These are phyloP conservation scores for Chironomus striatipennis DNA, from an alignment of 1,140 invertebrate genomes.

Conservation along the genomic window DNA sequence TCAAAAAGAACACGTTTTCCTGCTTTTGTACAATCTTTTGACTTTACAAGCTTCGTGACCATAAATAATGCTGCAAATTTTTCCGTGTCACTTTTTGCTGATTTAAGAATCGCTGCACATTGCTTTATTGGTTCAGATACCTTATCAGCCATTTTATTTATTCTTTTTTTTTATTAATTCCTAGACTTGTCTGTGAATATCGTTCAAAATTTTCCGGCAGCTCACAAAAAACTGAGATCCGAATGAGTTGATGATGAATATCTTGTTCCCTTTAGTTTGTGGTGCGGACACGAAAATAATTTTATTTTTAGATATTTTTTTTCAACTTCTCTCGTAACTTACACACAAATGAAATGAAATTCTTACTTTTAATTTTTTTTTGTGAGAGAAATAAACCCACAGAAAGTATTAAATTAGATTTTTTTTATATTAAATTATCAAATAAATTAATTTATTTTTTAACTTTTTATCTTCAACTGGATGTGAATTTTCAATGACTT, in stretches of 20 bases:
- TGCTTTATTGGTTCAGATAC: conserved; percentile 72
- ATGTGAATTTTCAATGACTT: too few relatives aligned
- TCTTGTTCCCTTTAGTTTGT: conserved; percentile 21
- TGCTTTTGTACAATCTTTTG: conserved; percentile 59
- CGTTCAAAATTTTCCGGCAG: background rate
- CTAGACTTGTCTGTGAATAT: background rate
- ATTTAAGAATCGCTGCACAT: conserved; percentile 66
- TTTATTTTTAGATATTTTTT: conserved; percentile 37
- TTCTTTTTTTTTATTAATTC: background rate
- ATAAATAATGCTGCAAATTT: conserved; percentile 85
- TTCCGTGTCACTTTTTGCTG: conserved; percentile 74
- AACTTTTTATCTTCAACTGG: too few relatives aligned
- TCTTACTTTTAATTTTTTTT: too few relatives aligned
- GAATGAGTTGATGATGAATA: background rate
- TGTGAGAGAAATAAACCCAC: too few relatives aligned
- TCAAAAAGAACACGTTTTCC: conserved; percentile 75
- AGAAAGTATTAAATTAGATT: too few relatives aligned
- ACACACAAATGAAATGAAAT: background rate
- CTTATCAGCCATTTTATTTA: conserved; percentile 33
- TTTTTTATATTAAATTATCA: too few relatives aligned
- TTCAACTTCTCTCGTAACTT: conserved; percentile 25
- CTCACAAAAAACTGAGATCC: background rate
- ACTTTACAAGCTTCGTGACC: conserved; percentile 79
- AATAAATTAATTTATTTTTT: too few relatives aligned
- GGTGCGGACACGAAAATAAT: background rate